Base-by-base conservation (phyloP, 2,888 invertebrate genomes). In the Xestia c-nigrum region DNA sequence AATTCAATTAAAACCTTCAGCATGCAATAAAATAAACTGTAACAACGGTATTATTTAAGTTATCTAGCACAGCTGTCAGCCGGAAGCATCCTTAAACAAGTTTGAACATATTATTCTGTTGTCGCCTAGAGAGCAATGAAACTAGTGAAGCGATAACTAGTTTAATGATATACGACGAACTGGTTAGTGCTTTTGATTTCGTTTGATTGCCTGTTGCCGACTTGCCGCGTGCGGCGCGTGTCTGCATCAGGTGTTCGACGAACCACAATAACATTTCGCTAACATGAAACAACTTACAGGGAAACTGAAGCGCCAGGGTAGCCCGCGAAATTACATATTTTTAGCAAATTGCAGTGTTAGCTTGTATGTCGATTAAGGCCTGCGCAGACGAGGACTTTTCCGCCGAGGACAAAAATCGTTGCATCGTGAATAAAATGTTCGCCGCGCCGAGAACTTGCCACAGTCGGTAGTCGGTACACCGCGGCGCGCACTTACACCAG, bases 111-210 rank as follows among this genome's bases (percentile, higher is more conserved):
- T 19, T 50, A 50, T 38, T 67, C 31, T 7, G 55, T 43, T 38
- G 43, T 40, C 55, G 19, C 10, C 43, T 24, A 70, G 57, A 69
- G 55, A 57, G 69, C 24, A 57, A 43, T 69, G 43, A 24, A 69
- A 21, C 55, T 57, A 57, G 14, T 69, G 40, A 21, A 43, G 57
- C 43, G 57, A 57, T 67, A n/a, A 66, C 66, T 31, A 50, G 50
- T 67, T 14, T 38, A 67, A 38, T 38, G 40, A 67, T 5, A 50
- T 50, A 31, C 66, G 50, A 21, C 52, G 21, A 52, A 67, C 67
- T 52, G 52, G 43, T 72, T 66, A 12, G 10, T 24, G 24, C 43
- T 72, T 72, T 66, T 72, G 50, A 52, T 52, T 72, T 72, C 67
- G 14, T 66, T 24, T 19, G 50, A 24, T 47, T n/a, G 65, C 64